Evolutionary conservation across 2,797 vertebrate genomes (phyloP).

Genomic region (Acanthopagrus latus): DNA sequence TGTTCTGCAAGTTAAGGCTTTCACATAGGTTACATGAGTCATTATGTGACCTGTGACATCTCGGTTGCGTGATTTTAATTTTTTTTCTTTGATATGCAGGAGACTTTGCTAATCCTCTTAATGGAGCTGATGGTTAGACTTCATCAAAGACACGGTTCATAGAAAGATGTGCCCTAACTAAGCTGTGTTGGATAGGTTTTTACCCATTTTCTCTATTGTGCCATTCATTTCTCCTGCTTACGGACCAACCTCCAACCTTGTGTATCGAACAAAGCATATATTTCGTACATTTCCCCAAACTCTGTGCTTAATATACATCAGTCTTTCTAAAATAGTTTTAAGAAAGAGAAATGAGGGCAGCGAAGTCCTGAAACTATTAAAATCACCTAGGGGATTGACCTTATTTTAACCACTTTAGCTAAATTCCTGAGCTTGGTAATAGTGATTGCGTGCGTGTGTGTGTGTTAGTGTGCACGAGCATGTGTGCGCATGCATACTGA

Average conservation of each 20-base stretch:
- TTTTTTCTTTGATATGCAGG: constrained; percentile 55
- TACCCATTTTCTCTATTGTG: constrained; percentile 44
- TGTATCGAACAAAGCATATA: constrained; percentile 19
- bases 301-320: constrained; percentile 20
- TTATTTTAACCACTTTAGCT: constrained; percentile 44
- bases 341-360: constrained; percentile 34
- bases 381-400: constrained; percentile 49
- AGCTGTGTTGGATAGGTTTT: constrained; percentile 47
- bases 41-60: constrained; percentile 46
- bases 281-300: constrained; percentile 33
- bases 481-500: constrained; percentile 41
- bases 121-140: constrained; percentile 66
- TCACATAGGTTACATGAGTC: constrained; percentile 40
- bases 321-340: constrained; percentile 37
- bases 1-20: constrained; percentile 45
- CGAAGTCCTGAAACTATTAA: constrained; percentile 48
- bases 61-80: constrained; percentile 33
- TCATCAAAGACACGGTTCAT: constrained; percentile 69
- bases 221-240: constrained; percentile 48
- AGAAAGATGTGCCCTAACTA: constrained; percentile 57
- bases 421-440: constrained; percentile 52
- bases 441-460: constrained; percentile 58
- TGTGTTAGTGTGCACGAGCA: constrained; percentile 54
- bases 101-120: constrained; percentile 71
- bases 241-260: constrained; percentile 25